These are phyloP conservation scores for Vespertilio murinus DNA, from an alignment of 2,797 vertebrate genomes.

Conservation along the genomic window DNA sequence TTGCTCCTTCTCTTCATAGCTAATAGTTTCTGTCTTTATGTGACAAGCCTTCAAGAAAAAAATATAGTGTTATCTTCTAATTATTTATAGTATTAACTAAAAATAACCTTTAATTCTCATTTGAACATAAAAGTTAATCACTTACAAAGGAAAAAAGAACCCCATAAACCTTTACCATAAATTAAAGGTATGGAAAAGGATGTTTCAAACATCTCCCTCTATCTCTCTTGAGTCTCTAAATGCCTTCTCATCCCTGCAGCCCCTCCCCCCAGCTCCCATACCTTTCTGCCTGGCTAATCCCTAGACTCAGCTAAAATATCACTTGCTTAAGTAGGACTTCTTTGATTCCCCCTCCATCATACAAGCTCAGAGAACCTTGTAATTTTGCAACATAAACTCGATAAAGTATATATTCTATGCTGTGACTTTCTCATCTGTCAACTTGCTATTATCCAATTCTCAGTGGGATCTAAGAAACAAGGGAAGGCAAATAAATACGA, in stretches of 20 bases:
- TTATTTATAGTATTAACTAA: background rate
- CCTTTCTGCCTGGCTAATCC: background rate
- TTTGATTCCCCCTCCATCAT: background rate
- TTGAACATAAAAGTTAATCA: slow-evolving; percentile 29
- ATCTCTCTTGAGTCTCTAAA: background rate
- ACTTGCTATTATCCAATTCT: background rate
- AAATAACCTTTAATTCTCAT: background rate
- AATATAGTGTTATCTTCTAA: background rate
- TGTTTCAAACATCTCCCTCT: background rate
- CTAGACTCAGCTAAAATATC: background rate
- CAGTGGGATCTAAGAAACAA: background rate
- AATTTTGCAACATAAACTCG: background rate
- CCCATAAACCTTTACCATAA: background rate
- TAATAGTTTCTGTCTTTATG: slow-evolving; percentile 95
- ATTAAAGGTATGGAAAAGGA: background rate
- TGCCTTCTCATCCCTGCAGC: background rate
- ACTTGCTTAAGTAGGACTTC: background rate
- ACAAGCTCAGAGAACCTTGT: background rate
- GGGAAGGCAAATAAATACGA: background rate
- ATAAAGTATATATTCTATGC: background rate
- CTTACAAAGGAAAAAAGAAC: background rate
- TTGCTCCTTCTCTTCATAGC: slow-evolving; percentile 97
- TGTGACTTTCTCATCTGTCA: background rate
- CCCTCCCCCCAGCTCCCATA: background rate
- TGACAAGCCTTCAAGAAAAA: slow-evolving; percentile 90